Evolutionary conservation across 2,113 vertebrate species (phyloP).

Genomic region (Parotia lawesii): DNA sequence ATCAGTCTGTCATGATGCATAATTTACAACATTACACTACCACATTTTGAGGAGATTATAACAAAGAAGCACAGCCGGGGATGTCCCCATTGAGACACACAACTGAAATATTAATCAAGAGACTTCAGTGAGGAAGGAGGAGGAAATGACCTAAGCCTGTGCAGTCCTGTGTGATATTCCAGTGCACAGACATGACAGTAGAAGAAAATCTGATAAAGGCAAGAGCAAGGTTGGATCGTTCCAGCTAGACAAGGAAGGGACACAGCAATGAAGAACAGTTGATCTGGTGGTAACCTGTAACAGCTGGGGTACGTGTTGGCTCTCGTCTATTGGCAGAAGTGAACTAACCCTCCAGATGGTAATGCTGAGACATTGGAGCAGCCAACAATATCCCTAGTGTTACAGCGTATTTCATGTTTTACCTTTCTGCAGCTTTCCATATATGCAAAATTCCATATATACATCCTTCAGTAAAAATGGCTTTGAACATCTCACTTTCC

Average conservation of each 20-base stretch:
- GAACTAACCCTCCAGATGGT: background rate
- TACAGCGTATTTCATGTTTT: background rate
- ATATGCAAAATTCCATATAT: background rate
- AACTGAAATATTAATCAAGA: constrained; percentile 13
- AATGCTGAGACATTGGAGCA: background rate
- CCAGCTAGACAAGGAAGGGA: background rate
- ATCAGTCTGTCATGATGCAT: background rate
- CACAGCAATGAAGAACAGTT: fast-evolving
- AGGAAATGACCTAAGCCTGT: background rate
- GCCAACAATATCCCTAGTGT: background rate
- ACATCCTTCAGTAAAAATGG: background rate
- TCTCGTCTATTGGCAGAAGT: background rate
- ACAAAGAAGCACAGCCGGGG: background rate
- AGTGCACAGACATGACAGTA: background rate
- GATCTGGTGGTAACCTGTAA: background rate
- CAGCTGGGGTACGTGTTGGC: background rate
- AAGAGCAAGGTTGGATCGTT: background rate
- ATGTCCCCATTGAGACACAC: background rate
- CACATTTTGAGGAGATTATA: background rate
- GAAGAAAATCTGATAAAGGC: background rate
- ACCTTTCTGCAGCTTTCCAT: background rate
- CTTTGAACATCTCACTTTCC: background rate
- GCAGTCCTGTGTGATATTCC: background rate
- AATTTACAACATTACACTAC: background rate
- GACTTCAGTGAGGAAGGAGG: background rate